Evolutionary conservation across 2,113 vertebrate species (phyloP), one percentile per base, ranked within the genome.

Genomic region (Aphyosemion australe): DNA sequence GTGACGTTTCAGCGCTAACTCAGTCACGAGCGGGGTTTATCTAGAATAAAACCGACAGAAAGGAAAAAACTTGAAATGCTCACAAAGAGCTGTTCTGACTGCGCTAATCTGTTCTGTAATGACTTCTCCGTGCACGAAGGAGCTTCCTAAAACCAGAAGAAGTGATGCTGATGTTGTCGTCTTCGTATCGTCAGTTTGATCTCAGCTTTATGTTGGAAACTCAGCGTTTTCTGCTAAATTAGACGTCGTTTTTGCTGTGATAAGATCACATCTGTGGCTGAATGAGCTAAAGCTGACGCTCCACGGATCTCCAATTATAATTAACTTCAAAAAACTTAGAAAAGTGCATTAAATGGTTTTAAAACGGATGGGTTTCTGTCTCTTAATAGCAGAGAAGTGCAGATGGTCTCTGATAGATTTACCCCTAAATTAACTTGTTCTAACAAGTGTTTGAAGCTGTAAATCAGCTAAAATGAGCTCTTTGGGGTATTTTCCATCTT

Each of bases 11-110:
- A 41, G 16, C 61, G 55, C 39, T 10, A 5, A 19, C 21, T 54
- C 16, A 6, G 20, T 73, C 31, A 61, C 47, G 5, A 11, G 2
- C 32, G 31, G 21, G 12, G 49, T 51, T 14, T 11, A n/a, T 20
- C 52, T 15, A 59, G 12, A 61, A 73, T 20, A 37, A 61, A 41
- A 65, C 31, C 21, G 48, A 57, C 56, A 61, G 13, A 14, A 18
- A 10, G 11, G n/a, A n/a, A 47, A 47, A 6, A 47, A 26, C 26
- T 26, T 47, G 8, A 18, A 18, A 47, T 9, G 10, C 53, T 39
- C 41, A 42, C 41, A 42, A 42, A 42, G 41, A 12, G 41, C 9
- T 12, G 10, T 42, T 42, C 41, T 37, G 34, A 37, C 34, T 37
- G 34, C 2, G 34, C 9, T 42, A 42, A 39, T 18, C 53, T 37